Base-by-base conservation (phyloP, 2,113 vertebrate genomes). In the Melanostigma gelatinosum region DNA sequence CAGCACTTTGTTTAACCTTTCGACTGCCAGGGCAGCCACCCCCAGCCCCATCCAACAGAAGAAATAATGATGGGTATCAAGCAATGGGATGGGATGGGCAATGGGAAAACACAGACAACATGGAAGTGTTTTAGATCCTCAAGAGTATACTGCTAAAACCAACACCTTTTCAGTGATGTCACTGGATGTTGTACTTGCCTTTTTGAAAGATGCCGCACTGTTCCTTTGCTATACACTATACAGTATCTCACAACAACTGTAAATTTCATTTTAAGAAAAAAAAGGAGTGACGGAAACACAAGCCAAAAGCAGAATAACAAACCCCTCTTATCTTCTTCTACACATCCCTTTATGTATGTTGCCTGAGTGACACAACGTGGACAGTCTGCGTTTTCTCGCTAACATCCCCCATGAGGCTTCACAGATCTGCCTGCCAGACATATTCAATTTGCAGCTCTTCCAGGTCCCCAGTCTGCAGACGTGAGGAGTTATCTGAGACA, bases 1-100 rank as follows among this genome's bases (percentile, higher is more conserved):
- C 96, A 94, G 95, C 95, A 95, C 96, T 97, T 97, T 96, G 96
- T 97, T 98, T 98, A 97, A 98, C 96, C 96, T 97, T 96, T 97
- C 95, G 95, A 96, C 95, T 95, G 93, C 93, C 86, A 89, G 93
- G 90, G 94, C 95, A 96, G 91, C 92, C 93, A 89, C 94, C 92
- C 62, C 89, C 89, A 90, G 44, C 90, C 90, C 86, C 94, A 91
- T 94, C 94, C 94, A 93, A 93, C 90, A 65, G 90, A 90, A 94
- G 94, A 95, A 96, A 96, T 95, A 96, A 93, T 85, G 80, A 84
- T 88, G 86, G 90, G 69, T 72, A 93, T 82, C 94, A 94, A 92
- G 88, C 85, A 65, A 75, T 77, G 77, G 68, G 74, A 80, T 65
- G 87, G 92, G 91, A 87, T 91, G 94, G 62, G 70, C 27, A 65